Conservation (phyloP, 2,888 invertebrate species). For the Archaeoteleia sp. region DNA sequence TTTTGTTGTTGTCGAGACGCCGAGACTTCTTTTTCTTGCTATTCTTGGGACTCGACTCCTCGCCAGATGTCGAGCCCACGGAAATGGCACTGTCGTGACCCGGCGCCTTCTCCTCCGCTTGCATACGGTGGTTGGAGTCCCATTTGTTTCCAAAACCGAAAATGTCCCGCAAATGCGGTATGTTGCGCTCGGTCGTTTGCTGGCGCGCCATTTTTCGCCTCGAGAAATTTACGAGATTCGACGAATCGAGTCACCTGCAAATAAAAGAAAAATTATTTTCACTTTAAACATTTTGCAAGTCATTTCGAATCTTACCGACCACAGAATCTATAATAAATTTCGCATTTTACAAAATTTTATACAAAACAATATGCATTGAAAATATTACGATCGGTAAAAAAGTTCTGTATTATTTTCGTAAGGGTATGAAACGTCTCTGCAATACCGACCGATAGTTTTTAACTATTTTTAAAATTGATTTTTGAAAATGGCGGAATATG, state of each 20-base stretch:
- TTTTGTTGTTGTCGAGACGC: slow-evolving; percentile 81
- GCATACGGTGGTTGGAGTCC: slow-evolving; percentile 65
- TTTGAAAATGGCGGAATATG: too few relatives aligned
- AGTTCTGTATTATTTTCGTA: too few relatives aligned
- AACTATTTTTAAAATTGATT: too few relatives aligned
- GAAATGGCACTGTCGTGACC: slow-evolving; percentile 74
- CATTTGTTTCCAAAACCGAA: slow-evolving; percentile 79
- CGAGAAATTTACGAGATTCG: too few relatives aligned
- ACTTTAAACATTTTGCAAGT: too few relatives aligned
- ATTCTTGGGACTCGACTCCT: slow-evolving; percentile 74
- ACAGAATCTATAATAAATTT: too few relatives aligned
- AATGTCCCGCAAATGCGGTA: slow-evolving; percentile 85
- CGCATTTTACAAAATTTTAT: not conserved
- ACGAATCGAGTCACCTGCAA: slow-evolving; percentile 7
- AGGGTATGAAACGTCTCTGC: too few relatives aligned
- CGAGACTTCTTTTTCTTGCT: slow-evolving; percentile 79
- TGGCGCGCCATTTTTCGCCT: slow-evolving; percentile 64
- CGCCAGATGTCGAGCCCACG: slow-evolving; percentile 73
- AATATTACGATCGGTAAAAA: too few relatives aligned
- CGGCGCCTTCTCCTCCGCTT: slow-evolving; percentile 69
- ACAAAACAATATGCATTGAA: too few relatives aligned
- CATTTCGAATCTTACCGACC: too few relatives aligned
- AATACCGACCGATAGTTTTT: too few relatives aligned
- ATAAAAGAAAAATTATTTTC: slow-evolving; percentile 12
- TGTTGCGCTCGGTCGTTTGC: slow-evolving; percentile 83